Percentiles rank a stretch among this genome's conserved stretches.
These are phyloP conservation scores for Parnassius apollo DNA, from an alignment of 2,888 invertebrate genomes.

Conservation along the genomic window DNA sequence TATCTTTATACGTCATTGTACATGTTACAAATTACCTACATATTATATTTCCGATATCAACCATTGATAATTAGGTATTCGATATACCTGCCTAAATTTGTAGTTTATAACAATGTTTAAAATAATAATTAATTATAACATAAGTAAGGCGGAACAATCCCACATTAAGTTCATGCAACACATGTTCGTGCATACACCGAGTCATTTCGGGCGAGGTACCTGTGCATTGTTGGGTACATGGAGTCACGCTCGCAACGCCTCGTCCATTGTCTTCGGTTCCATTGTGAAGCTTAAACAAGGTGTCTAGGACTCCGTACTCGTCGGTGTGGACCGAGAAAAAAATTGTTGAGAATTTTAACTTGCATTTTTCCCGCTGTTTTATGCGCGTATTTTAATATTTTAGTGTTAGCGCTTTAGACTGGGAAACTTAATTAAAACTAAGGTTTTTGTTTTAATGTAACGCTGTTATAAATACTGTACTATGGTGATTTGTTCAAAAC, in stretches of 20 bases:
- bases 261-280: slow-evolving; percentile 18
- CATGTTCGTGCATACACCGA: neutral
- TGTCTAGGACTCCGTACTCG: slow-evolving; percentile 19
- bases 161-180: slow-evolving; percentile 2
- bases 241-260: slow-evolving; percentile 20
- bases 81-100: too few relatives aligned
- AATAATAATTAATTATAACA: too few relatives aligned
- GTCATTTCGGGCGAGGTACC: slow-evolving; percentile 4
- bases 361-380: slow-evolving; percentile 5
- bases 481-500: too few relatives aligned
- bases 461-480: too few relatives aligned
- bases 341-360: slow-evolving; percentile 21
- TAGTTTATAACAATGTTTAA: too few relatives aligned
- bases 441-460: neutral
- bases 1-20: too few relatives aligned
- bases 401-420: neutral
- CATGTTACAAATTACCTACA: too few relatives aligned
- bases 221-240: slow-evolving; percentile 3
- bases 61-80: too few relatives aligned
- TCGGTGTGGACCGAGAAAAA: slow-evolving; percentile 3
- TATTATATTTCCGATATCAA: too few relatives aligned
- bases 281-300: slow-evolving; percentile 20
- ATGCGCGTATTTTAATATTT: slow-evolving; percentile 12
- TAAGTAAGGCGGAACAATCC: too few relatives aligned
- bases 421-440: slow-evolving; percentile 10